These are phyloP conservation scores for Danio tinwini DNA, from an alignment of 2,797 vertebrate species.

Conservation along the genomic window DNA sequence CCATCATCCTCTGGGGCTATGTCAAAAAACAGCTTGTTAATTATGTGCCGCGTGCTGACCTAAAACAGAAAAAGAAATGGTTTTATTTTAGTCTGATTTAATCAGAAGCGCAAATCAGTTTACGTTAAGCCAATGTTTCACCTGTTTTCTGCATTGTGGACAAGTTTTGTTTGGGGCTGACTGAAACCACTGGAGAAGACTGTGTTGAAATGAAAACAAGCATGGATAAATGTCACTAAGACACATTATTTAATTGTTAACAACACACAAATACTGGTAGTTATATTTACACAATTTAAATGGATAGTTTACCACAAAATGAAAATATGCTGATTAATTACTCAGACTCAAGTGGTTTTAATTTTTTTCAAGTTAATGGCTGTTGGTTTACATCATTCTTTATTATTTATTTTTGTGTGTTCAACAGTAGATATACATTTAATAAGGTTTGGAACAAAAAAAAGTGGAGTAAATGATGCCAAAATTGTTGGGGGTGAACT, in stretches of 20 bases:
- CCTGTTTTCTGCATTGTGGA: conserved; percentile 94
- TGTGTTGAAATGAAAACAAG: conserved; percentile 64
- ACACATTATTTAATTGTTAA: neutral
- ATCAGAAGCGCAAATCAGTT: neutral
- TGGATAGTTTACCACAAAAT: too few relatives aligned
- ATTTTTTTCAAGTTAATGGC: too few relatives aligned
- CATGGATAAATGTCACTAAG: neutral
- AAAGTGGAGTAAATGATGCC: too few relatives aligned
- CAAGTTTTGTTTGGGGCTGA: conserved; percentile 91
- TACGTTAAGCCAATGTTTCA: conserved; percentile 59
- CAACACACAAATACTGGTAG: neutral
- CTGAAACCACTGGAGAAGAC: conserved; percentile 93
- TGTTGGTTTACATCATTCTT: too few relatives aligned
- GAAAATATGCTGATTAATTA: too few relatives aligned
- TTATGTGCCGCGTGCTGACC: conserved; percentile 92
- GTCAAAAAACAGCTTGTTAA: conserved; percentile 93
- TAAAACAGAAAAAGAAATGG: conserved; percentile 57
- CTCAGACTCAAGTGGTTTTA: too few relatives aligned
- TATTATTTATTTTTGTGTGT: too few relatives aligned
- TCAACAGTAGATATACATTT: too few relatives aligned
- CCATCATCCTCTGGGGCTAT: conserved; percentile 81
- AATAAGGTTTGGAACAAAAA: too few relatives aligned
- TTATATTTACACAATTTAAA: too few relatives aligned
- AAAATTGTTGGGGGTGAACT: too few relatives aligned
- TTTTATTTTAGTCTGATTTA: neutral